Evolutionary conservation across 2,888 invertebrate species (phyloP).

Genomic region (Charanyca ferruginea): DNA sequence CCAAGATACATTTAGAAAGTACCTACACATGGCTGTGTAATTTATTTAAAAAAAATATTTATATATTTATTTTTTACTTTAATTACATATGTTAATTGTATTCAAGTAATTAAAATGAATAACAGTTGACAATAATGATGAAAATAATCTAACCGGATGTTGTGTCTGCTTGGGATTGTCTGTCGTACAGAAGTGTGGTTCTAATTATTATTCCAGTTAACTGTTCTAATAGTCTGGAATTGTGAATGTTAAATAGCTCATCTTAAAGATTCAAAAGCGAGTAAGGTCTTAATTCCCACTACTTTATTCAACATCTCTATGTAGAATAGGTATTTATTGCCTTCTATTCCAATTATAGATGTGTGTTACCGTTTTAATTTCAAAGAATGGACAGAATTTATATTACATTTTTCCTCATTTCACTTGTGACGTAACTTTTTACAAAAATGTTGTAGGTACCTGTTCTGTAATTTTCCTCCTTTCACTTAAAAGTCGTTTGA

Average conservation of each 20-base stretch:
- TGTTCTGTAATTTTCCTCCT: slow-evolving; percentile 9
- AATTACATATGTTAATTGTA: neutral
- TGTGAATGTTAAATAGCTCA: neutral
- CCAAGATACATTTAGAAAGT: too few species aligned
- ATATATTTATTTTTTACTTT: too few species aligned
- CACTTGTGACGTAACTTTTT: slow-evolving; percentile 6
- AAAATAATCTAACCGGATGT: too few species aligned
- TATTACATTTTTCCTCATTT: slow-evolving; percentile 23
- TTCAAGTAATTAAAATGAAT: slow-evolving; percentile 10
- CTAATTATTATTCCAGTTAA: slow-evolving; percentile 10
- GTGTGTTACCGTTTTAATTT: neutral
- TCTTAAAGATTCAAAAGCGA: slow-evolving; percentile 1
- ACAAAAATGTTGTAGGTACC: neutral
- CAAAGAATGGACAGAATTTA: neutral
- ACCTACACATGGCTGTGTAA: too few species aligned
- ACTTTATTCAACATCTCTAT: neutral
- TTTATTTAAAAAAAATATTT: too few species aligned
- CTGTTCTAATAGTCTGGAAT: neutral
- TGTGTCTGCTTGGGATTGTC: too few species aligned
- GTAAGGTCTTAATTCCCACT: neutral
- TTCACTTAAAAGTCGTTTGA: neutral
- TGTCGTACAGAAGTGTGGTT: slow-evolving; percentile 7
- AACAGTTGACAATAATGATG: too few species aligned
- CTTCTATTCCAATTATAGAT: neutral
- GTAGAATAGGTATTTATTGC: neutral